Conservation (phyloP, 2,797 vertebrate genomes). For the Setipinna tenuifilis region DNA sequence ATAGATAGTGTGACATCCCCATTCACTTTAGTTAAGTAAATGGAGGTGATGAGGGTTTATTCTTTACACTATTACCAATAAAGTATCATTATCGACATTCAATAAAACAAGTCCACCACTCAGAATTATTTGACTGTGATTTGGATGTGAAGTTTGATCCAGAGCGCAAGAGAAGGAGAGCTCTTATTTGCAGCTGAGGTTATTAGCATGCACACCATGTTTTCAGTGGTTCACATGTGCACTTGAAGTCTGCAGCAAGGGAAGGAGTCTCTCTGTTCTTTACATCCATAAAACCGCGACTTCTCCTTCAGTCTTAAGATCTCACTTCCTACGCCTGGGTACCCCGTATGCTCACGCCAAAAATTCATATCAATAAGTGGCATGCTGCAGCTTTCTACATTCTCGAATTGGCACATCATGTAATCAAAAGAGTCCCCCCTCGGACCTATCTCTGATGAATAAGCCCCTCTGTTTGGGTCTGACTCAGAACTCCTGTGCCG, state of each 20-base stretch:
- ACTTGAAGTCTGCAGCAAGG: background rate
- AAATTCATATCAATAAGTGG: background rate
- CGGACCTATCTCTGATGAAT: background rate
- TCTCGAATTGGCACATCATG: too few relatives aligned
- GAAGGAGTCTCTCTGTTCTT: background rate
- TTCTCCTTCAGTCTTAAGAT: background rate
- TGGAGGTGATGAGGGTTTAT: background rate
- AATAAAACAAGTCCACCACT: background rate
- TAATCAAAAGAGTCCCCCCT: background rate
- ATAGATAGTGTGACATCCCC: too few relatives aligned
- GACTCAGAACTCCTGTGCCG: conserved; percentile 23
- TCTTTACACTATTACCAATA: background rate
- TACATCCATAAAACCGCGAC: background rate
- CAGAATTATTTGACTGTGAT: background rate
- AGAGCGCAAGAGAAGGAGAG: background rate
- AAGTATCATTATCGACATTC: background rate
- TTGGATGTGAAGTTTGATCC: background rate
- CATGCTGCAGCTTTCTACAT: background rate
- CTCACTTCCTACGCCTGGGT: background rate
- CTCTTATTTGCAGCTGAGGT: background rate
- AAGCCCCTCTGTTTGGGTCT: conserved; percentile 18
- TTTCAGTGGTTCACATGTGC: background rate
- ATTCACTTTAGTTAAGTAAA: background rate
- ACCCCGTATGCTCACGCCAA: background rate
- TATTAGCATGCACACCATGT: background rate